Evolutionary conservation across 2,113 vertebrate species (phyloP).

Genomic region (Pica pica): DNA sequence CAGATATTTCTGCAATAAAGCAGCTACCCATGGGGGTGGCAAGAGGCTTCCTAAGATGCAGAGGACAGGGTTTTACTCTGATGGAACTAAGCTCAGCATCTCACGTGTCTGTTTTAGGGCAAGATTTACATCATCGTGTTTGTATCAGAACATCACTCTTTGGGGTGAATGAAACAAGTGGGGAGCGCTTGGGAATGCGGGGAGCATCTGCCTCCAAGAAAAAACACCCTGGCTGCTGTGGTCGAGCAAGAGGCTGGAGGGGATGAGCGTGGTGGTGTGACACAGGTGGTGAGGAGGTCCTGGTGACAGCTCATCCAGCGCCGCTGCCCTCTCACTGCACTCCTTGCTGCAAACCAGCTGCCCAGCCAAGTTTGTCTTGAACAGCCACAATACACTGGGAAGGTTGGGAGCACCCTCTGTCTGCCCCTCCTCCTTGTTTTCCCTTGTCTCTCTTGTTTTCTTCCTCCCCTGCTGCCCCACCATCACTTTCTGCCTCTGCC

Average conservation of each 20-base stretch:
- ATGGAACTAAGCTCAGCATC: not conserved
- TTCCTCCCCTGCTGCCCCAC: not conserved
- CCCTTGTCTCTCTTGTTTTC: not conserved
- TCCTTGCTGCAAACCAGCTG: not conserved
- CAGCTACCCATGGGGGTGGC: not conserved
- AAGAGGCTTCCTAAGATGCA: not conserved
- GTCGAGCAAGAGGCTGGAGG: constrained; percentile 22
- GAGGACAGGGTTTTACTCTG: not conserved
- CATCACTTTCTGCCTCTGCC: not conserved
- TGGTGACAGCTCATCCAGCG: not conserved
- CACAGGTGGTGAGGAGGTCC: not conserved
- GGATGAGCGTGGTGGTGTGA: not conserved
- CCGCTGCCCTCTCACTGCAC: not conserved
- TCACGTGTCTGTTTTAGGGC: not conserved
- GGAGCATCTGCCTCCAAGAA: not conserved
- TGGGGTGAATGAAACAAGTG: not conserved
- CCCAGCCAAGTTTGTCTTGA: not conserved
- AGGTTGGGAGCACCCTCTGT: not conserved
- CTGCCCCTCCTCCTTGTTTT: not conserved
- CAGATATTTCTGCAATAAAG: not conserved
- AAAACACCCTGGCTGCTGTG: not conserved
- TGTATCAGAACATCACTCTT: not conserved
- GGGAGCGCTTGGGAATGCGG: too few species aligned
- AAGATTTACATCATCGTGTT: not conserved
- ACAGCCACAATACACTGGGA: not conserved